A percentile compares a stretch with the other conserved stretches of the same genome.
Conservation (phyloP, 2,113 vertebrate genomes). For the Sisor rabdophorus region DNA sequence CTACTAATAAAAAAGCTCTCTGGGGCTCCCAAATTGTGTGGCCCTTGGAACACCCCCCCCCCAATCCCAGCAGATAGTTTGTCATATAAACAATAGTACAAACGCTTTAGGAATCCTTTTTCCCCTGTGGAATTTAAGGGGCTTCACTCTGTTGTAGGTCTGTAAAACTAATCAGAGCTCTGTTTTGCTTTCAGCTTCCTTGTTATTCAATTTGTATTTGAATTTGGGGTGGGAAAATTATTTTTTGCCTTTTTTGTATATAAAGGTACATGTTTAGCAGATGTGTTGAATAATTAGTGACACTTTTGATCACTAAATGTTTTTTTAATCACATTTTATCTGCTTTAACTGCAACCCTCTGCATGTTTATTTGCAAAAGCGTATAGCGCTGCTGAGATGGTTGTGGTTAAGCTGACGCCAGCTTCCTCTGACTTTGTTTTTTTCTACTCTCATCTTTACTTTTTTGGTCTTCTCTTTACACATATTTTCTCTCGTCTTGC, state of each 20-base stretch:
- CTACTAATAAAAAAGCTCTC: too few relatives aligned
- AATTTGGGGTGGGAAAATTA: background rate
- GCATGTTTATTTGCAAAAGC: slow-evolving; percentile 16
- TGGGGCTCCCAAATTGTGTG: too few relatives aligned
- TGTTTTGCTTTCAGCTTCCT: background rate
- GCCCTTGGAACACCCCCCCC: too few relatives aligned
- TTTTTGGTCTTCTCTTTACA: slow-evolving; percentile 28
- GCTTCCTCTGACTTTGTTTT: slow-evolving; percentile 3
- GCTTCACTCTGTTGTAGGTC: background rate
- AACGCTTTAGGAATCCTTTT: background rate
- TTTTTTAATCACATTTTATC: background rate
- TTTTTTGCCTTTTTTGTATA: background rate
- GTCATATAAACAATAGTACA: background rate
- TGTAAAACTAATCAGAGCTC: slow-evolving; percentile 10
- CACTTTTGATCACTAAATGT: background rate
- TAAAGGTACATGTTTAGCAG: background rate
- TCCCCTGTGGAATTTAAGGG: background rate
- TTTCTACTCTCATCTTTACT: slow-evolving; percentile 22
- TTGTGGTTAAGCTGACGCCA: slow-evolving; percentile 12
- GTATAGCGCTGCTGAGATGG: slow-evolving; percentile 7
- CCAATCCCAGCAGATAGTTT: too few relatives aligned
- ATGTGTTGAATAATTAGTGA: background rate
- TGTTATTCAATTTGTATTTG: background rate
- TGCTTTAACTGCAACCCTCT: background rate
- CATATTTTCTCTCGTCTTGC: background rate